A percentile compares a stretch with the other conserved stretches of the same genome.
Evolutionary conservation across 2,797 vertebrate species (phyloP).

Genomic region (Notolepis coatsorum): DNA sequence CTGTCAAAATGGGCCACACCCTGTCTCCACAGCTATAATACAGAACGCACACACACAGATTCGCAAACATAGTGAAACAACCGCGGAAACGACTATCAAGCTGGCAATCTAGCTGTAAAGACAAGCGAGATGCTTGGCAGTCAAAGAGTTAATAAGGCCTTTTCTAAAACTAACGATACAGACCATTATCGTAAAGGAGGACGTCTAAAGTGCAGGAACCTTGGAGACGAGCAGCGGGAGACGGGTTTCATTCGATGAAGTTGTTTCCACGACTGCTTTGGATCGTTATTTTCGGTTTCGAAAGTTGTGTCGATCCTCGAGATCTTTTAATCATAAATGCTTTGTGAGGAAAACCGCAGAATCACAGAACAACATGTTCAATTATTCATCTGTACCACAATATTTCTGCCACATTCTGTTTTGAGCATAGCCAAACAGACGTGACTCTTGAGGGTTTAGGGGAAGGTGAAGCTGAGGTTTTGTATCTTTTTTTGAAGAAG

Average conservation of each 20-base stretch:
- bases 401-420: conserved; percentile 37
- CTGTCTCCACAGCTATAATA: too few relatives aligned
- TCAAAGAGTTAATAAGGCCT: conserved; percentile 34
- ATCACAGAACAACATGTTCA: conserved; percentile 41
- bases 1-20: too few relatives aligned
- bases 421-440: conserved; percentile 6
- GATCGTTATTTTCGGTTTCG: conserved; percentile 4
- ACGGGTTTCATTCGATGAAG: conserved; percentile 39
- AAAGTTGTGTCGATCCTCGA: too few relatives aligned
- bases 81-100: conserved; percentile 38
- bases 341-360: conserved; percentile 31
- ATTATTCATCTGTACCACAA: conserved; percentile 53
- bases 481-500: conserved; percentile 2
- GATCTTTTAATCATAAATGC: conserved; percentile 56
- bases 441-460: conserved; percentile 18
- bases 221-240: conserved; percentile 15
- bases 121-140: neutral
- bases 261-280: conserved; percentile 36
- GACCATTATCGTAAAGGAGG: conserved; percentile 32
- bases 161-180: conserved; percentile 39
- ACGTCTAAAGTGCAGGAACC: conserved; percentile 16
- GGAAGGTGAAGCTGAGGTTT: conserved; percentile 13
- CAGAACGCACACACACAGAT: too few relatives aligned
- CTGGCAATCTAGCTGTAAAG: neutral
- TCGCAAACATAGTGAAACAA: too few relatives aligned